Percentiles rank a stretch among this genome's conserved stretches.
phyloP scores from a whole-genome alignment of 1,140 invertebrate genomes.

The Drosophila tani region DNA sequence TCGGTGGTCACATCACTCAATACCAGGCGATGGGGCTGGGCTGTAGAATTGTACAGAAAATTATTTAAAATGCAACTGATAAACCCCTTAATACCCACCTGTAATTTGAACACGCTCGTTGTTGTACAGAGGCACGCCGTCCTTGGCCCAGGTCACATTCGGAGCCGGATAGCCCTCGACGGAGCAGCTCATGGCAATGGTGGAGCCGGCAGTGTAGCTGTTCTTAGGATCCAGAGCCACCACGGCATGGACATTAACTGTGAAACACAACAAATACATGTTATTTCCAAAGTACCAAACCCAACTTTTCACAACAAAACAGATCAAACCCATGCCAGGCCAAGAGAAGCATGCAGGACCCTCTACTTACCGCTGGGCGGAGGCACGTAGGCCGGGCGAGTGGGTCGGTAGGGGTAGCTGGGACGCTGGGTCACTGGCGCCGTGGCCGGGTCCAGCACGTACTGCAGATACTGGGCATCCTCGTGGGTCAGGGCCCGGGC shows the following conservation, averaged over 20 bases:
- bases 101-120: conserved; percentile 74
- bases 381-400: conserved; percentile 67
- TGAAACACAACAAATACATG: conserved; percentile 8
- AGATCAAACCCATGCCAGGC: conserved; percentile 35
- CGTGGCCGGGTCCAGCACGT: conserved; percentile 86
- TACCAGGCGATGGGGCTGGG: conserved; percentile 88
- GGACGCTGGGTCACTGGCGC: conserved; percentile 69
- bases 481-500: conserved; percentile 85
- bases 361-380: conserved; percentile 65
- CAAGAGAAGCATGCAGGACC: conserved; percentile 46
- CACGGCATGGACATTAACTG: conserved; percentile 88
- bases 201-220: conserved; percentile 87
- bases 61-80: not conserved
- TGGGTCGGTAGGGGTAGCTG: conserved; percentile 85
- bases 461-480: conserved; percentile 86
- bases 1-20: conserved; percentile 87
- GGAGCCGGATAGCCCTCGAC: conserved; percentile 92
- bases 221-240: conserved; percentile 86
- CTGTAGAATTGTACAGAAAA: conserved; percentile 13
- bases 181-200: conserved; percentile 90
- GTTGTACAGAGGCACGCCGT: conserved; percentile 85
- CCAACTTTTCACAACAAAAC: not conserved
- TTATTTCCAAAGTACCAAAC: not conserved
- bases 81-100: conserved; percentile 23
- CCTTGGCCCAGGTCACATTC: conserved; percentile 92